Percentiles rank a stretch among this genome's conserved stretches.
These are phyloP conservation scores for Ophioderma brevispina DNA, from an alignment of 35 echinoderm and acorn worm species.

Conservation along the genomic window DNA sequence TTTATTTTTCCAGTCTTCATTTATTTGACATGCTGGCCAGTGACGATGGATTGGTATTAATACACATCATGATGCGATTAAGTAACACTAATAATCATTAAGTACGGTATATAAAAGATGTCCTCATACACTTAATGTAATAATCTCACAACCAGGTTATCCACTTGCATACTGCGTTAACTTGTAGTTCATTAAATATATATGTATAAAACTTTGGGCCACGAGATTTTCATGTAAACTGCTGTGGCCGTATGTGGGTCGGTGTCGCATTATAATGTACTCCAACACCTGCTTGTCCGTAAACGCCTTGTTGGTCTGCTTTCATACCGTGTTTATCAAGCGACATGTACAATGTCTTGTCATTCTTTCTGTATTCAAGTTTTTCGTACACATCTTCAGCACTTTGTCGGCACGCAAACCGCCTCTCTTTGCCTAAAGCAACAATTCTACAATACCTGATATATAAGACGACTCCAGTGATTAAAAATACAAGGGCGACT, in stretches of 20 bases:
- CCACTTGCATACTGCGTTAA: too few species aligned
- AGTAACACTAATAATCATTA: too few species aligned
- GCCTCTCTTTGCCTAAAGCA: not conserved
- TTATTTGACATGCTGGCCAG: too few species aligned
- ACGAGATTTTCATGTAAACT: too few species aligned
- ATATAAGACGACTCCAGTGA: not conserved
- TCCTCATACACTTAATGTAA: too few species aligned
- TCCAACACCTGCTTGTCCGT: not conserved
- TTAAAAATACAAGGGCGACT: not conserved
- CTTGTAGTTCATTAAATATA: too few species aligned
- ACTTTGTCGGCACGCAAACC: not conserved
- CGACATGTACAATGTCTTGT: not conserved
- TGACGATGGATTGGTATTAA: too few species aligned
- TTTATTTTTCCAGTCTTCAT: too few species aligned
- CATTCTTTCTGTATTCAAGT: not conserved
- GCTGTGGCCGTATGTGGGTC: not conserved
- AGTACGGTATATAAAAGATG: too few species aligned
- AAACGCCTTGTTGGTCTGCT: not conserved
- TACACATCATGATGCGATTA: too few species aligned
- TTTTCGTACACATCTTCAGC: not conserved
- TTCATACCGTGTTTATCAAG: not conserved
- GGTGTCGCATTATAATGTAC: slow-evolving; percentile 1
- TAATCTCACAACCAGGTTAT: too few species aligned
- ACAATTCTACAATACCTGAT: not conserved
- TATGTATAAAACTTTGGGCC: too few species aligned